Base-by-base conservation (phyloP, 2,113 vertebrate species). In the Phalacrocorax carbo region DNA sequence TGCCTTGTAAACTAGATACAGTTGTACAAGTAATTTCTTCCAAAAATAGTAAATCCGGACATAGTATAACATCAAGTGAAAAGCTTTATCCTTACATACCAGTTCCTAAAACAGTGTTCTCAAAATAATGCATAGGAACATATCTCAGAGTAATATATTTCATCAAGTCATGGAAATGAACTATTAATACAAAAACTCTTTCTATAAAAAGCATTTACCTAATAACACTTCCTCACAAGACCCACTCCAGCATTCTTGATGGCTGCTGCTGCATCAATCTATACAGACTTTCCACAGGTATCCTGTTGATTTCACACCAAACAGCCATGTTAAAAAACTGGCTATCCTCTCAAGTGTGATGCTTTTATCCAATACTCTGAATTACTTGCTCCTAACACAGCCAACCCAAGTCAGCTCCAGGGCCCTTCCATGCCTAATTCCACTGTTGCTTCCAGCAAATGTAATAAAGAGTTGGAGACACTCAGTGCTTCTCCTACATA, bases 391-490 rank as follows among this genome's bases (percentile, higher is more conserved):
- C n/a, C 64, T 78, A 70, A 82, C 48, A 83, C 44, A 91, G 75
- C 91, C 92, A 96, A 30, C 17, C 10, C 38, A 91, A 93, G 73
- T 88, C 82, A 89, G 3, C 21, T 84, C 55, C 42, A 78, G 66
- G 66, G 70, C 22, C 36, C 44, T 88, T 90, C 68, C 58, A 70
- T 69, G 71, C 58, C 70, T 49, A 81, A 90, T 83, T 93, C 62
- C 52, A 68, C 8, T 64, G 52, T 10, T 84, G 66, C 55, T 76
- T 94, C 77, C 91, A 96, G 57, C 57, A 96, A 65, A 93, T 52
- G 87, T 34, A 96, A 86, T 88, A 86, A 77, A 54, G 78, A 94
- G 40, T 61, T 93, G 80, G 91, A 96, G 85, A 91, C 57, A 83
- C 49, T 92, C 78, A n/a, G 40, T 86, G 66, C 65, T 88, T 96